Evolutionary conservation across 2,797 vertebrate genomes (phyloP).

Genomic region (Enteromius fasciolatus): DNA sequence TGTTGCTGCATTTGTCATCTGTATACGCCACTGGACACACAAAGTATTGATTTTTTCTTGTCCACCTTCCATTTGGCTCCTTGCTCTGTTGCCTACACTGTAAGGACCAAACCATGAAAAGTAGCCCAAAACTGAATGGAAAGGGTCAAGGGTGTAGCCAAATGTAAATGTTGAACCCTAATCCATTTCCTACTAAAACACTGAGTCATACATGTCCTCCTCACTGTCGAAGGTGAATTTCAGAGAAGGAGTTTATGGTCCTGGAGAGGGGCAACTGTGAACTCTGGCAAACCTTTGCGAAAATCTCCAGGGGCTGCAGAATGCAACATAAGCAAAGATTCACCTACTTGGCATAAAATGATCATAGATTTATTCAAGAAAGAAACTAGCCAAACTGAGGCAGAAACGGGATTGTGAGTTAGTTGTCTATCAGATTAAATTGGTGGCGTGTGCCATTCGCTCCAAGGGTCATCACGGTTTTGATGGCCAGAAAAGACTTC

Average conservation of each 20-base stretch:
- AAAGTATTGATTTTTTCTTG: conserved; percentile 54
- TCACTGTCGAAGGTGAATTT: not conserved
- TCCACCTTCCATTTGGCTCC: conserved; percentile 11
- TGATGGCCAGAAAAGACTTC: conserved; percentile 25
- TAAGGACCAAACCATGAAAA: conserved; percentile 6
- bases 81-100: conserved; percentile 35
- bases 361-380: conserved; percentile 19
- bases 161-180: not conserved
- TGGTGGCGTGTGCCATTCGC: conserved; percentile 34
- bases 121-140: not conserved
- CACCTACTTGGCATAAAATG: conserved; percentile 25
- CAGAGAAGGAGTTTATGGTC: not conserved
- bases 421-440: conserved; percentile 10
- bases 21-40: conserved; percentile 32
- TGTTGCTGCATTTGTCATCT: conserved; percentile 50
- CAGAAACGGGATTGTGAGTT: conserved; percentile 19
- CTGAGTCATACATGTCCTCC: not conserved
- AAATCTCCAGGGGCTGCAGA: conserved; percentile 7
- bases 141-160: not conserved
- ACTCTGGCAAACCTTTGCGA: not conserved
- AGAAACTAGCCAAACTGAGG: not conserved
- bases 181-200: not conserved
- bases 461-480: conserved; percentile 26
- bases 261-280: not conserved
- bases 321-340: conserved; percentile 17